Percentiles rank a stretch among this genome's conserved stretches.
phyloP scores from a whole-genome alignment of 2,113 vertebrate species.

The Vulpes vulpes region DNA sequence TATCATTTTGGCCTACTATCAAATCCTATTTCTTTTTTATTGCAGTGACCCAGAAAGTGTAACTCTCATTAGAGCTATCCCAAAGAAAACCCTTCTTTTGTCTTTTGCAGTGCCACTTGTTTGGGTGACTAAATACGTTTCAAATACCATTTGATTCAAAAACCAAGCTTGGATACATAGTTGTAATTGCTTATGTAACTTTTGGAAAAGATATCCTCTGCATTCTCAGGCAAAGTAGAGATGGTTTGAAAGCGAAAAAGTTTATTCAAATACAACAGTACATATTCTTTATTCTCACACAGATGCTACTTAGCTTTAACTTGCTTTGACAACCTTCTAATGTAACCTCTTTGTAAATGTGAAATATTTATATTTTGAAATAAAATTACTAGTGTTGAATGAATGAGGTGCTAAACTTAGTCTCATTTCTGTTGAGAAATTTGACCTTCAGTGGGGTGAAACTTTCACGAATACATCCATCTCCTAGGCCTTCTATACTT shows the following conservation, averaged over 20 bases:
- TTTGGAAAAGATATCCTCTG: conserved; percentile 28
- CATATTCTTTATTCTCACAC: conserved; percentile 75
- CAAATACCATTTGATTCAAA: conserved; percentile 70
- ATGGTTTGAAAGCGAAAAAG: conserved; percentile 64
- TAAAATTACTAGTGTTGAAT: conserved; percentile 84
- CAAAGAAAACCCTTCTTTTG: conserved; percentile 79
- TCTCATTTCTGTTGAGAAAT: conserved; percentile 59
- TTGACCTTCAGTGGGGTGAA: neutral
- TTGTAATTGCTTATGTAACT: conserved; percentile 71
- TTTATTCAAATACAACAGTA: conserved; percentile 71
- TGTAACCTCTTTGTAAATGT: conserved; percentile 86
- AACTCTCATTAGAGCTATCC: conserved; percentile 3
- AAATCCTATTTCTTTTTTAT: conserved; percentile 40
- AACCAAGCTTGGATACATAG: conserved; percentile 46
- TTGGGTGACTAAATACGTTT: conserved; percentile 62
- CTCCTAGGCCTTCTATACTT: neutral
- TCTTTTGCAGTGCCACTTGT: conserved; percentile 48
- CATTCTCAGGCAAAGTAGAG: conserved; percentile 64
- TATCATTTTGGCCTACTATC: conserved; percentile 42
- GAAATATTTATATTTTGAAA: conserved; percentile 90
- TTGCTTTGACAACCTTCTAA: conserved; percentile 82
- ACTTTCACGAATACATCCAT: neutral
- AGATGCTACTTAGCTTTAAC: conserved; percentile 82
- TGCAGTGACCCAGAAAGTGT: neutral
- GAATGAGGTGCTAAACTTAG: conserved; percentile 28